Conservation (phyloP, 2,888 invertebrate genomes). For the Microctonus aethiopoides region DNA sequence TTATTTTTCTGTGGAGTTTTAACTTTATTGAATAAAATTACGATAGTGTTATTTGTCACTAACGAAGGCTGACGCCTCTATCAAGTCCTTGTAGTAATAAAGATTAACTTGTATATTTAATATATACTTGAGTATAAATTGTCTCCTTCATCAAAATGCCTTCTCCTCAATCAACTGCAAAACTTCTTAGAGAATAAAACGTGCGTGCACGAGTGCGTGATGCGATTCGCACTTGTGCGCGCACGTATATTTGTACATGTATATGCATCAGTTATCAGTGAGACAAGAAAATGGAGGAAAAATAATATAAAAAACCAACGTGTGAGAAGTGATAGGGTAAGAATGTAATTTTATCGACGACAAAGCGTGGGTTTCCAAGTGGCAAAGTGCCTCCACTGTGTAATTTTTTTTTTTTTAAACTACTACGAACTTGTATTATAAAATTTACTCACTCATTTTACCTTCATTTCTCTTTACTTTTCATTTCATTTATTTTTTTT, state of each 20-base stretch:
- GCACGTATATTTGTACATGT: conserved; percentile 32
- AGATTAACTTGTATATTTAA: conserved; percentile 44
- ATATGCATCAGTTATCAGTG: conserved; percentile 57
- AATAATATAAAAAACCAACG: neutral
- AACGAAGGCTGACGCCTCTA: conserved; percentile 45
- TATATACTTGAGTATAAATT: neutral
- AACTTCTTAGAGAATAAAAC: conserved; percentile 16
- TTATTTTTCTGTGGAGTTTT: neutral
- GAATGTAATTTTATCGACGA: conserved; percentile 61
- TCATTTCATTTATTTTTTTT: neutral
- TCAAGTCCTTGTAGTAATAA: conserved; percentile 44
- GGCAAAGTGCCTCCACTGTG: conserved; percentile 34
- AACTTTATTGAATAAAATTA: neutral
- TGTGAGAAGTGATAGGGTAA: conserved; percentile 51
- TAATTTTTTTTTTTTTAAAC: neutral
- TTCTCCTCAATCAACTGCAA: conserved; percentile 37
- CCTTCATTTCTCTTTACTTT: neutral
- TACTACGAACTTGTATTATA: neutral
- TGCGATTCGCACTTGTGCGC: conserved; percentile 38
- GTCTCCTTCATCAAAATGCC: conserved; percentile 25
- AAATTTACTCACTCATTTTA: neutral
- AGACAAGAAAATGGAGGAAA: conserved; percentile 32
- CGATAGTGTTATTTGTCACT: conserved; percentile 35
- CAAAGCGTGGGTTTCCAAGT: conserved; percentile 56
- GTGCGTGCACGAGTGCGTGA: conserved; percentile 32